Base-by-base conservation (phyloP, 2,113 vertebrate genomes). In the Trichomycterus rosablanca region DNA sequence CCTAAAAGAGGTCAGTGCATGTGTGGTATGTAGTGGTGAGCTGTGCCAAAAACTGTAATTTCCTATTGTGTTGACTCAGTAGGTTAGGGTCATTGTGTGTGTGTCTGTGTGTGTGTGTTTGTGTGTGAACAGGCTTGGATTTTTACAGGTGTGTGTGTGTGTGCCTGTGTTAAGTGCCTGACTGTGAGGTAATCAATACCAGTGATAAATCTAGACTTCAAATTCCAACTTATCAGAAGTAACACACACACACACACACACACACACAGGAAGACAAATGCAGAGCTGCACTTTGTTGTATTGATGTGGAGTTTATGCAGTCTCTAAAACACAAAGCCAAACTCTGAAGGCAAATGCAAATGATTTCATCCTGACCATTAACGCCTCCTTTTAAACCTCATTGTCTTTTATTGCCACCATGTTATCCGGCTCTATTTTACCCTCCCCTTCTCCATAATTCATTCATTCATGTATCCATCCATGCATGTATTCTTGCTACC, bases 351-450 rank as follows among this genome's bases (percentile, higher is more conserved):
- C 35, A 64, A 70, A 59, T 40, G 55, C 30, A 39, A 51, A 30
- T 74, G 73, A 78, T 73, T 74, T 68, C 51, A 35, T 45, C 46
- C 69, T 79, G 76, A 79, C 73, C 52, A 63, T 39, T 72, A 54
- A 66, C 71, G 71, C 46, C 63, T 60, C 66, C 46, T 48, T 65
- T 72, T 46, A 73, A 39, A 75, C 75, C 78, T 70, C 78, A 61
- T 63, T 59, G 45, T 69, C 30, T 66, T 64, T 78, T 55, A n/a
- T 30, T 57, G 75, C 60, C 62, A 43, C 15, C 42, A 63, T 39
- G 43, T 44, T 20, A 45, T 28, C 63, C 44, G 26, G 57, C 37
- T 49, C 32, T 60, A 30, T 23, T 37, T 26, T 18, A 34, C 18
- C 19, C 64, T 52, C 57, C 65, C 70, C 67, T 53, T 43, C 50